phyloP scores from a whole-genome alignment of 2,113 vertebrate species.

The Macquaria ambigua region DNA sequence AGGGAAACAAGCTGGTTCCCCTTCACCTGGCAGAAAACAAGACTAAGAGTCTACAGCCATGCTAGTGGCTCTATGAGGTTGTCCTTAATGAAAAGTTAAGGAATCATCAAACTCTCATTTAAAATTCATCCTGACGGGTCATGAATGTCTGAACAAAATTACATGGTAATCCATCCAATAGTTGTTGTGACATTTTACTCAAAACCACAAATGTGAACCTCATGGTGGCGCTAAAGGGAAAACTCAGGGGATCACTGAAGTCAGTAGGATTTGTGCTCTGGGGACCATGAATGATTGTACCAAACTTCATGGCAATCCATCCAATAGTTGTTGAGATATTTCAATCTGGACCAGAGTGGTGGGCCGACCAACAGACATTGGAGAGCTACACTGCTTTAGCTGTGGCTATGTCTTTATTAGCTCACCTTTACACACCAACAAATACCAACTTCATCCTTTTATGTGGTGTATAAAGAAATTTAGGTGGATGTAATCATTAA shows the following conservation, averaged over 20 bases:
- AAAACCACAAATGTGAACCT: background rate
- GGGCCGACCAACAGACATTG: background rate
- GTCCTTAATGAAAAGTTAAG: too few relatives aligned
- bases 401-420: background rate
- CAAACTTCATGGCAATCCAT: background rate
- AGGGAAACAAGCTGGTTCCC: background rate
- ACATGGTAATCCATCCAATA: background rate
- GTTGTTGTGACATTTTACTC: background rate
- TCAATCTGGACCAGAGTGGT: background rate
- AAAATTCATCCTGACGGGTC: background rate
- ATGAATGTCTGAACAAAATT: background rate
- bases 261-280: background rate
- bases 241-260: background rate
- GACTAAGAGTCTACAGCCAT: background rate
- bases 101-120: too few relatives aligned
- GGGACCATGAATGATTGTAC: background rate
- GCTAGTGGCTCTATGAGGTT: background rate
- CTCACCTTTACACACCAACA: conserved; percentile 30
- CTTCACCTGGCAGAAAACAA: background rate
- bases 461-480: conserved; percentile 43
- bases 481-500: conserved; percentile 48
- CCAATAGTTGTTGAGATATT: background rate
- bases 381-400: background rate
- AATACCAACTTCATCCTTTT: background rate
- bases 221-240: background rate